Evolutionary conservation across 2,113 vertebrate species (phyloP), one percentile per base, ranked within the genome.

Genomic region (Sinocyclocheilus rhinocerous): DNA sequence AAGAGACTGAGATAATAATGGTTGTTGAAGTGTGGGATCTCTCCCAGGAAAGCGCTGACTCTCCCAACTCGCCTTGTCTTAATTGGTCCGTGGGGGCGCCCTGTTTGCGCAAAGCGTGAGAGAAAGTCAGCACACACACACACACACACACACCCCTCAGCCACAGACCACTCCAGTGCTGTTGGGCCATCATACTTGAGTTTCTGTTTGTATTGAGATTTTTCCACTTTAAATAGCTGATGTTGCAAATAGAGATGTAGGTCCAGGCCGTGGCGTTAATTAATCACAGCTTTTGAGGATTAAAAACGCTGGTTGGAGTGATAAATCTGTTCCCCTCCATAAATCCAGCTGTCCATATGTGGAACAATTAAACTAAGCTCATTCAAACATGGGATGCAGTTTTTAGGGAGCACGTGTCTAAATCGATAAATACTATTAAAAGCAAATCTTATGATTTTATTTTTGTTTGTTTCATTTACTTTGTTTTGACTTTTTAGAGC

Each of bases 21-120:
- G 89, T 90, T 93, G 93, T 88, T 92, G 88, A 94, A 94, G 92
- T 93, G 89, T 84, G 88, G 91, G 91, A 84, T 91, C 93, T 95
- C 95, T 95, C 94, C 87, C 91, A 93, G 95, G 95, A 94, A 94
- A 94, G 91, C 87, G 92, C 94, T 94, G 94, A 94, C 93, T 93
- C 92, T 93, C 92, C 93, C 93, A 91, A 91, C 90, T 90, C 91
- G 83, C 88, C 89, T 90, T 85, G 84, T 87, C 84, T 91, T 96
- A 96, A 96, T 96, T 96, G 95, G 95, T 93, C 95, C 93, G 89
- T 92, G 7, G 95, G 94, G 90, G 90, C 90, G 91, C 87, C 83
- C 91, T 94, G 92, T 95, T 95, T 94, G 93, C 81, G 85, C 86
- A 91, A 87, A 90, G 90, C 91, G 87, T 91, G 86, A 92, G 92